Base-by-base conservation (phyloP, 2,797 vertebrate species). In the Scarus forsteni region DNA sequence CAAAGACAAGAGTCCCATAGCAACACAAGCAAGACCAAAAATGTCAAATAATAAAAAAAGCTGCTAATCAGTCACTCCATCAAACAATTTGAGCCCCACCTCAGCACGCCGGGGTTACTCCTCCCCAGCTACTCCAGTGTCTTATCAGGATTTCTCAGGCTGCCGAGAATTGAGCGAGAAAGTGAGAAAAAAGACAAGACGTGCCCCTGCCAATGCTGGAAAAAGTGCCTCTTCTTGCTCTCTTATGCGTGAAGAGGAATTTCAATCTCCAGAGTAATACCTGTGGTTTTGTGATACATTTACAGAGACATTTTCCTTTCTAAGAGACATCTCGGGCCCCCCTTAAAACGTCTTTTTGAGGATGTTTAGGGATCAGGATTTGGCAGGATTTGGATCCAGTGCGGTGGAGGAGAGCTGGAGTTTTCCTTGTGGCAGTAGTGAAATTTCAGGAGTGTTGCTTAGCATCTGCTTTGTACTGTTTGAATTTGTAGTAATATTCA, bases 131-230 rank as follows among this genome's bases (percentile, higher is more conserved):
- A 81, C 75, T 45, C 50, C 49, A 73, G 77, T 60, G 64, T 82
- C 81, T 91, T 91, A 93, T 90, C 88, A 68, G 85, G 73, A 73
- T 60, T 70, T 88, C 71, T 87, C 86, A 91, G 89, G 89, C 87
- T 85, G 84, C 63, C 27, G 66, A 79, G 83, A 85, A 86, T 67
- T 80, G 76, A 73, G 45, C 55, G 73, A 66, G 52, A 73, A 49
- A 46, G 60, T 75, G 73, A 78, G 86, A 11, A 38, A 53, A 53
- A 36, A 38, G 84, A 80, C 74, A 51, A 82, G 82, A 76, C 56
- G 27, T 75, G 84, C 54, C 66, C 66, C 65, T 84, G 84, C 73
- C 79, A 88, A 56, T 50, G 69, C 66, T 63, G 67, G 51, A 75
- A 84, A 83, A 88, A 84, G 75, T 79, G 66, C 60, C 84, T 85